Percentiles rank a stretch among this genome's conserved stretches.
Evolutionary conservation across 1,140 invertebrate species (phyloP).

Genomic region (Drosophila mauritiana): DNA sequence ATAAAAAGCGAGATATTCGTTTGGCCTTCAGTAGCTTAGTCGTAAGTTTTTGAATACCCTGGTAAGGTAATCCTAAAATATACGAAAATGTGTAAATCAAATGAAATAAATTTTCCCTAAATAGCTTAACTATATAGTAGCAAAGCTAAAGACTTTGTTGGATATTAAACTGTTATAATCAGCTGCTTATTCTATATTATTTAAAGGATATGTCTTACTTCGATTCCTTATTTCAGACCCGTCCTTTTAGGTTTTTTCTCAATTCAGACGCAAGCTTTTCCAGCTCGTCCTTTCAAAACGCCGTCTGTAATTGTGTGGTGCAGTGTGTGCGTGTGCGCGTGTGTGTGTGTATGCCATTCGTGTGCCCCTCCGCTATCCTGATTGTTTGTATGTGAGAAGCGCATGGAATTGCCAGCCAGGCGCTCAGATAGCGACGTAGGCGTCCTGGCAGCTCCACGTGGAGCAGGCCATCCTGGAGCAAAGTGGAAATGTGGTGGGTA

Average conservation of each 20-base stretch:
- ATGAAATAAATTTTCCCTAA: too few relatives aligned
- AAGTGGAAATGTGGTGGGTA: conserved; percentile 41
- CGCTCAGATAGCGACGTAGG: conserved; percentile 62
- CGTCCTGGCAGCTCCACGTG: conserved; percentile 27
- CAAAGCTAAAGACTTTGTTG: too few relatives aligned
- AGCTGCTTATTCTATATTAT: not conserved
- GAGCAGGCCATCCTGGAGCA: conserved; percentile 21
- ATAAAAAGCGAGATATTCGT: conserved; percentile 32
- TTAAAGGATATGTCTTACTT: conserved; percentile 4
- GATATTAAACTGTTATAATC: not conserved
- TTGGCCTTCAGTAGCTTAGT: not conserved
- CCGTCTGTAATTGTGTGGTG: conserved; percentile 20
- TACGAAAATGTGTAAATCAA: too few relatives aligned
- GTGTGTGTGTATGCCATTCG: conserved; percentile 11
- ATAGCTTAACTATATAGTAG: too few relatives aligned
- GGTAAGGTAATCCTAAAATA: not conserved
- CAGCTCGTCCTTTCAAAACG: conserved; percentile 24
- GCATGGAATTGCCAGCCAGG: conserved; percentile 59
- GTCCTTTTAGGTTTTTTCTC: conserved; percentile 26
- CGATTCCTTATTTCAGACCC: not conserved
- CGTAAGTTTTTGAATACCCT: not conserved
- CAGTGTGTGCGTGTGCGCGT: not conserved
- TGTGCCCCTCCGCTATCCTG: conserved; percentile 4
- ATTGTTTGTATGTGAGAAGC: conserved; percentile 56
- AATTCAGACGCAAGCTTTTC: conserved; percentile 53